Evolutionary conservation across 2,888 invertebrate species (phyloP), one percentile per base, ranked within the genome.

Genomic region (Homarus gammarus): DNA sequence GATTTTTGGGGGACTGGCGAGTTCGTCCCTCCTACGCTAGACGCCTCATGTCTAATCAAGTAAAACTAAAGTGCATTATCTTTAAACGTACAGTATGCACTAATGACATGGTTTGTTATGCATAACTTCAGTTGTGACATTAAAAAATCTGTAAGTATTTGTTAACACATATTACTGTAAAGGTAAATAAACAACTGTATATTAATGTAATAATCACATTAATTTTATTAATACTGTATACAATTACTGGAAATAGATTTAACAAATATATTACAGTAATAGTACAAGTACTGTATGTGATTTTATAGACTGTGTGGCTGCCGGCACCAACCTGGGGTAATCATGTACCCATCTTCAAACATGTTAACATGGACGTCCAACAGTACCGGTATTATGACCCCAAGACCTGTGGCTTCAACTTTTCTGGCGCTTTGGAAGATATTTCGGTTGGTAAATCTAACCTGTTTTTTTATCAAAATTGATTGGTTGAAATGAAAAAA

Each of bases 321-420:
- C 99, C 99, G 6, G 95, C 95, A 1, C 99, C 99, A 5, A 96
- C 99, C 0, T 99, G 99, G 99, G 99, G 99, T 84, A 99, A 99
- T 94, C 99, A 99, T 94, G 96, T 96, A 0, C 98, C 99, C 84
- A 96, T 99, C 93, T 98, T 99, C 94, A 98, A 97, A 95, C 96
- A 97, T 93, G 95, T 97, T 82, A 97, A 97, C 2, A 94, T 99
- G 86, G 95, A 96, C 22, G 96, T 98, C 78, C 97, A 99, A 94
- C 95, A 96, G 87, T 99, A 99, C 95, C 96, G 97, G 92, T 99
- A 99, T 94, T 99, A 98, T 94, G 97, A 99, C 93, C 96, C 98
- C 0, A 96, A 96, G 93, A 98, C 98, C 1, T 97, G 98, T 94
- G 99, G 98, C 1, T 96, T 99, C 93, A 98, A 99, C 94, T 97